Conservation (phyloP, 1,140 invertebrate genomes). For the Ceratina japonica region DNA sequence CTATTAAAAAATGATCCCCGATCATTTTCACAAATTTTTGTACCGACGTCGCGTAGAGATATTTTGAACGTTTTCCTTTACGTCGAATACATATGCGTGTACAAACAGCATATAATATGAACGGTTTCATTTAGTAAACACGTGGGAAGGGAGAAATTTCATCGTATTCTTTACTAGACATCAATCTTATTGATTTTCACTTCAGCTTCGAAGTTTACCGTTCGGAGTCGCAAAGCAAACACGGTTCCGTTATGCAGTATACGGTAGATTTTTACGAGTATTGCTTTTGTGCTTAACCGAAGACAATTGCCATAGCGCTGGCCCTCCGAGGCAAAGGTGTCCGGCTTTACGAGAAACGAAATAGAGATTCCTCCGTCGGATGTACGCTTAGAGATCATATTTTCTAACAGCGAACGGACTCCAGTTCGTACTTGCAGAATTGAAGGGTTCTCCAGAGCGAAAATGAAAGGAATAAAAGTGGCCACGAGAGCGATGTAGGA, state of each 20-base stretch:
- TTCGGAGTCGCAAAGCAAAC: conserved; percentile 24
- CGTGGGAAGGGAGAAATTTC: too few species aligned
- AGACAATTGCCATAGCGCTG: conserved; percentile 46
- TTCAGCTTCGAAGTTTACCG: neutral
- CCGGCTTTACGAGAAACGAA: conserved; percentile 43
- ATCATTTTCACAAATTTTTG: conserved; percentile 35
- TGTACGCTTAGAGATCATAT: conserved; percentile 41
- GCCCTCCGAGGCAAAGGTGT: conserved; percentile 10
- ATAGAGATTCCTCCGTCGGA: conserved; percentile 38
- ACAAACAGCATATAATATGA: too few species aligned
- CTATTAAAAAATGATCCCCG: conserved; percentile 30
- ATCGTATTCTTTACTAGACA: neutral
- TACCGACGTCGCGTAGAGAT: neutral
- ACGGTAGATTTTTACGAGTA: conserved; percentile 48
- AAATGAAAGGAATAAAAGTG: conserved; percentile 11
- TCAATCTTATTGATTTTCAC: too few species aligned
- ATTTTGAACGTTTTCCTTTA: too few species aligned
- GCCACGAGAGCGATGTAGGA: neutral
- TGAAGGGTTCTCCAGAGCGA: conserved; percentile 1
- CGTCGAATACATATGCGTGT: neutral
- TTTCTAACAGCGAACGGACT: conserved; percentile 48
- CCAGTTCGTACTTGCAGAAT: conserved; percentile 9
- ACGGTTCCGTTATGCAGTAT: neutral
- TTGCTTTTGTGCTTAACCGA: conserved; percentile 36
- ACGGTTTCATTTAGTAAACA: too few species aligned